Evolutionary conservation across 2,113 vertebrate genomes (phyloP).

Genomic region (Anolis carolinensis): DNA sequence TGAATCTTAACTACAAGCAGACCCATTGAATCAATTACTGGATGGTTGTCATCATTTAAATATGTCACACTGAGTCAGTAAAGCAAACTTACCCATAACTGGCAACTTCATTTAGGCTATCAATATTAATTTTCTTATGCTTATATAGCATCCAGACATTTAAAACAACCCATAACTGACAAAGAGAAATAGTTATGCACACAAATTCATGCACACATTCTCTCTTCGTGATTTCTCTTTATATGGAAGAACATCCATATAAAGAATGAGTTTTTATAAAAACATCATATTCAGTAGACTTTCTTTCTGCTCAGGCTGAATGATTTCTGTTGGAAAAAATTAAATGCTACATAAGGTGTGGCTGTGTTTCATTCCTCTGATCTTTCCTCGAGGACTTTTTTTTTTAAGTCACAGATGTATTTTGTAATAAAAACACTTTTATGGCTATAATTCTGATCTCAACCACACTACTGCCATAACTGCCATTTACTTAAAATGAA

Average conservation of each 20-base stretch:
- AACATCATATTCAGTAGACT: background rate
- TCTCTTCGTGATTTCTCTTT: background rate
- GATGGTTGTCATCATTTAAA: background rate
- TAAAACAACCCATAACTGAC: too few relatives aligned
- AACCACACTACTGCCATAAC: background rate
- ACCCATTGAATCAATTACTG: background rate
- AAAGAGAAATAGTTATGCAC: too few relatives aligned
- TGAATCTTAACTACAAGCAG: too few relatives aligned
- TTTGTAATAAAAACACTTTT: conserved; percentile 20
- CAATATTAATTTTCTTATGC: background rate
- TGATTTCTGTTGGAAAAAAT: background rate
- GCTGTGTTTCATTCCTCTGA: conserved; percentile 17
- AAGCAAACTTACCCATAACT: background rate
- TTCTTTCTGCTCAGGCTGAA: background rate
- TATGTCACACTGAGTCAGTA: background rate
- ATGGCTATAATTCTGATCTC: conserved; percentile 6
- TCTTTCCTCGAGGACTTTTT: background rate
- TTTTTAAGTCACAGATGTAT: background rate
- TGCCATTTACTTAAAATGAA: conserved; percentile 11
- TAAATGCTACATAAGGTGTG: background rate
- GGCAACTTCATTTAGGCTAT: background rate
- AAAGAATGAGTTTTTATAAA: background rate
- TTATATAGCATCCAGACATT: too few relatives aligned
- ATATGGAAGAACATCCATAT: background rate
- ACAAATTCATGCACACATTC: too few relatives aligned